phyloP scores from a whole-genome alignment of 2,797 vertebrate species.

The Xerus rutilus region DNA sequence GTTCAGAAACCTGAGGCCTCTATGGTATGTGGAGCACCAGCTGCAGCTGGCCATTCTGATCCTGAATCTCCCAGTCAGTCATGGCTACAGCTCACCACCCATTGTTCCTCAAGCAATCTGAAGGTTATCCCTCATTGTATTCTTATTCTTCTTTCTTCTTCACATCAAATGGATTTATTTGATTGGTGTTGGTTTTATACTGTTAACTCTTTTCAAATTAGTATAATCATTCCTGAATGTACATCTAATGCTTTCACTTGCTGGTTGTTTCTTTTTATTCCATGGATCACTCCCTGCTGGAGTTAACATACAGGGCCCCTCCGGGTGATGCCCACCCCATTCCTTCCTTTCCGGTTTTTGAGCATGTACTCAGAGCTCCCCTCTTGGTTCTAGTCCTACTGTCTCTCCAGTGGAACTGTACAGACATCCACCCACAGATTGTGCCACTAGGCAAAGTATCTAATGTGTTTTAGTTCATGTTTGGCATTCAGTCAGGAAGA shows the following conservation, averaged over 20 bases:
- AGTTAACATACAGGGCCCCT: neutral
- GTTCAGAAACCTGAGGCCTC: neutral
- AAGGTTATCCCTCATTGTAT: neutral
- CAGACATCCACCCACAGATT: slow-evolving; percentile 27
- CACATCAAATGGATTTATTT: neutral
- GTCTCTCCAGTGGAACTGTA: neutral
- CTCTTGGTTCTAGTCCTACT: neutral
- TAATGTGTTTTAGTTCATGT: slow-evolving; percentile 22
- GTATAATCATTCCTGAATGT: neutral
- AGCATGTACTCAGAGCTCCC: neutral
- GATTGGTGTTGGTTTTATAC: neutral
- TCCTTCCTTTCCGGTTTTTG: neutral
- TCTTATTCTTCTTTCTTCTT: neutral
- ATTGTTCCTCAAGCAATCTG: neutral
- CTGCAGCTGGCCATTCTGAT: neutral
- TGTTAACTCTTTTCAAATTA: slow-evolving; percentile 27
- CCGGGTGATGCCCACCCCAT: fast-evolving
- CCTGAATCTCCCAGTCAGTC: neutral
- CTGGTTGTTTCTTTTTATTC: neutral
- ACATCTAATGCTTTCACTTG: neutral
- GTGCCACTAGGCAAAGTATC: slow-evolving; percentile 37
- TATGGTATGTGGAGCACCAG: fast-evolving
- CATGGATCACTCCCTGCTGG: fast-evolving
- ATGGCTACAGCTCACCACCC: neutral
- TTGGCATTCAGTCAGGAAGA: slow-evolving; percentile 49